Evolutionary conservation across 2,888 invertebrate genomes (phyloP), one percentile per base, ranked within the genome.

Genomic region (Lysandra coridon): DNA sequence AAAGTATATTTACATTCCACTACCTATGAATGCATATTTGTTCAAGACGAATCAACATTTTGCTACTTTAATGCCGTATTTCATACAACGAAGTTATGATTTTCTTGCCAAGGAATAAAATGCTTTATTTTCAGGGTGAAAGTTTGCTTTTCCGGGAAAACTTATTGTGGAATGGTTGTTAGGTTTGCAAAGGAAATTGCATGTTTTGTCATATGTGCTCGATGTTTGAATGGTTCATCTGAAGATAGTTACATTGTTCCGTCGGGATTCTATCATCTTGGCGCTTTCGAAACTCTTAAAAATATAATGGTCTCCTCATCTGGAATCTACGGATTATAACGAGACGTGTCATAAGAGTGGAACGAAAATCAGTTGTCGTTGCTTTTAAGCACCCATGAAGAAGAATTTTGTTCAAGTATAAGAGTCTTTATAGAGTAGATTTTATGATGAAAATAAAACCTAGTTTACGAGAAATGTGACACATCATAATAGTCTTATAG

Each of bases 111-210:
- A 12, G 12, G 23, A 12, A 75, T 12, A 49, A 4, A n/a, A 23
- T 49, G 23, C 23, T 49, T 44, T 75, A 75, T 49, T 10, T 49
- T 4, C 10, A 12, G 5, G 49, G 75, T 4, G 14, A 23, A 75
- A 4, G 37, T 17, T 5, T 75, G 49, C 4, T 4, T 75, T 49
- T 75, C 10, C 0, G 23, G 14, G 1, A 12, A 75, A 23, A 30
- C 12, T 12, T n/a, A 74, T 74, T 75, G 10, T 12, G 44, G 12
- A 75, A 75, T 75, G 12, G 75, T 49, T 37, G 69, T 69, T 37
- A 69, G 33, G 69, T 33, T 69, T 69, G 69, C 75, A 75, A 75
- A 75, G 23, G 23, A 75, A 49, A 75, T 75, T 75, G 75, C 75
- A 69, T 69, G 69, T 69, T 69, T 69, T 69, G 69, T 69, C 69